Conservation (phyloP, 2,797 vertebrate genomes). For the Carapus acus region DNA sequence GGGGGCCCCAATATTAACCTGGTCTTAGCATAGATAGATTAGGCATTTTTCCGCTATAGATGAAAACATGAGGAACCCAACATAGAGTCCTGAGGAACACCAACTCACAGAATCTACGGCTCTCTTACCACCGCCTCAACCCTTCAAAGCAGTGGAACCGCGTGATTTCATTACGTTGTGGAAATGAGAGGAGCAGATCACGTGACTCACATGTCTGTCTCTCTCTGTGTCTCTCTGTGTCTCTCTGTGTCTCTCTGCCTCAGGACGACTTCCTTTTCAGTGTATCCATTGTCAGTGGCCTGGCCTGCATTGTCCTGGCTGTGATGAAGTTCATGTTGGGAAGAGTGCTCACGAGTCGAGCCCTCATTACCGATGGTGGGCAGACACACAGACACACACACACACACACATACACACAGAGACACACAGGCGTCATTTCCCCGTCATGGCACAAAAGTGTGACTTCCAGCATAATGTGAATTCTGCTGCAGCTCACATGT, state of each 20-base stretch:
- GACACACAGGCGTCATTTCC: not conserved
- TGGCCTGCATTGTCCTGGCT: conserved; percentile 83
- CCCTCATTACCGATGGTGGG: conserved; percentile 91
- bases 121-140: no score
- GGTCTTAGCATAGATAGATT: no score
- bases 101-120: no score
- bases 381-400: not conserved
- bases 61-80: no score
- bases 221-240: not conserved
- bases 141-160: no score
- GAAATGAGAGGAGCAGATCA: not conserved
- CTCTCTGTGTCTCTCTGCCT: conserved; percentile 6
- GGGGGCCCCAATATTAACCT: no score
- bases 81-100: no score
- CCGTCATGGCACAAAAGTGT: not conserved
- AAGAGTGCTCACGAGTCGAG: conserved; percentile 90
- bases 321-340: conserved; percentile 93
- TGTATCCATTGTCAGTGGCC: conserved; percentile 90
- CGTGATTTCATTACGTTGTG: no score
- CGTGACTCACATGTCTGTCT: not conserved
- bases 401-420: not conserved
- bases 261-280: conserved; percentile 95
- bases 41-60: no score
- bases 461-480: not conserved
- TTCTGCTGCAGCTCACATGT: not conserved